Conservation (phyloP, 2,888 invertebrate genomes). For the Agonopterix subpropinquella region DNA sequence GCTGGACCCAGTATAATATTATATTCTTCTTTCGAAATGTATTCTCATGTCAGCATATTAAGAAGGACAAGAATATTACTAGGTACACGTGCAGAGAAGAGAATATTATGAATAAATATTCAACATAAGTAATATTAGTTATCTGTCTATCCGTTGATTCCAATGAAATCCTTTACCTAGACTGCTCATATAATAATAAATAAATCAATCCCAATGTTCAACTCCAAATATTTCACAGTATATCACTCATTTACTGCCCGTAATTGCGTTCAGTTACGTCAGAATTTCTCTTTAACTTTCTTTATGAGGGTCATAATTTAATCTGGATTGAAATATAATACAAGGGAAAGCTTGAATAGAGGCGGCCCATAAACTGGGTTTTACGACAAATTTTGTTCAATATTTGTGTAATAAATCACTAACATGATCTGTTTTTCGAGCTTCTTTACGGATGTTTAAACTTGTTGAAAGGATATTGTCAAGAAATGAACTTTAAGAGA, state of each 20-base stretch:
- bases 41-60: no score
- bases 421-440: conserved; percentile 45
- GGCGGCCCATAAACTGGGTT: conserved; percentile 39
- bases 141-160: no score
- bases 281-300: conserved; percentile 38
- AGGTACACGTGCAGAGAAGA: no score
- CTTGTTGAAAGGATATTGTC: conserved; percentile 1
- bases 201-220: conserved; percentile 4
- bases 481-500: neutral
- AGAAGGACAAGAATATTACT: no score
- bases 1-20: no score
- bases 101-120: no score
- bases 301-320: conserved; percentile 46
- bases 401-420: conserved; percentile 56
- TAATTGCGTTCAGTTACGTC: conserved; percentile 42
- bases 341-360: conserved; percentile 37
- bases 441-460: conserved; percentile 34
- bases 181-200: neutral
- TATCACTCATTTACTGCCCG: conserved; percentile 29
- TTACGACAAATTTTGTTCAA: conserved; percentile 62
- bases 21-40: no score
- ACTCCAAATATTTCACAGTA: conserved; percentile 23
- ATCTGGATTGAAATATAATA: conserved; percentile 48
- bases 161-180: neutral
- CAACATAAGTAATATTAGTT: no score